phyloP scores from a whole-genome alignment of 1,140 invertebrate species.

The Drosophila triauraria region DNA sequence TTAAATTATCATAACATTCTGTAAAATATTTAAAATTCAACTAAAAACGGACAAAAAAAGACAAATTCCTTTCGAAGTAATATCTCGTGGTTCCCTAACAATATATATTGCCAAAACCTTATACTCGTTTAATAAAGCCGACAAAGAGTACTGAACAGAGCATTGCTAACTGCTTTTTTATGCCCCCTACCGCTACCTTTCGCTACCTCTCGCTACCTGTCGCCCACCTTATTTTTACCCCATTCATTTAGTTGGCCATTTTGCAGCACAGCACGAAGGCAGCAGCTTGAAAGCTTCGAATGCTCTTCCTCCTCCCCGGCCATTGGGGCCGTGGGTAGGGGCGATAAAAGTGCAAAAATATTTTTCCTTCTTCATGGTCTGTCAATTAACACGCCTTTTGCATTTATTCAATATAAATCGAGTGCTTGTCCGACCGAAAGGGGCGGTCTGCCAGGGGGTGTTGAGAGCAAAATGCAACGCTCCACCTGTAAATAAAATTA shows the following conservation, averaged over 20 bases:
- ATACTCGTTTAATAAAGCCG: conserved; percentile 6
- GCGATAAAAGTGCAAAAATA: conserved; percentile 73
- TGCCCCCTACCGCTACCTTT: background rate
- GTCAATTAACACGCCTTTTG: conserved; percentile 83
- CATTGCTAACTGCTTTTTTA: conserved; percentile 15
- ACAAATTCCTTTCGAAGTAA: no score
- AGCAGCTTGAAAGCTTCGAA: conserved; percentile 26
- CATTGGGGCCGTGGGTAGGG: conserved; percentile 3
- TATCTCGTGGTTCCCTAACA: conserved; percentile 9
- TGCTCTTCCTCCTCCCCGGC: conserved; percentile 14
- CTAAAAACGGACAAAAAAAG: background rate
- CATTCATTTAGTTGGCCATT: conserved; percentile 47
- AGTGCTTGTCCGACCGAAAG: conserved; percentile 28
- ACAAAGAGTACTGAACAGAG: conserved; percentile 7
- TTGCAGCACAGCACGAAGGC: conserved; percentile 40
- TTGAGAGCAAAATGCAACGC: conserved; percentile 16
- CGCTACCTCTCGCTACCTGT: background rate
- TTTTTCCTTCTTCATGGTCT: conserved; percentile 79
- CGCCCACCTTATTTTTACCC: conserved; percentile 4
- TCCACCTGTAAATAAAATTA: conserved; percentile 75
- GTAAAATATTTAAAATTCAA: no score
- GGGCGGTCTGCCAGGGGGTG: background rate
- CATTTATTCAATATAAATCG: conserved; percentile 83
- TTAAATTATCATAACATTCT: no score
- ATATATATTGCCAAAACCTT: conserved; percentile 19